A percentile compares a stretch with the other conserved stretches of the same genome.
Conservation (phyloP, 92 coral and sea anemone species). For the Micromussa lordhowensis region DNA sequence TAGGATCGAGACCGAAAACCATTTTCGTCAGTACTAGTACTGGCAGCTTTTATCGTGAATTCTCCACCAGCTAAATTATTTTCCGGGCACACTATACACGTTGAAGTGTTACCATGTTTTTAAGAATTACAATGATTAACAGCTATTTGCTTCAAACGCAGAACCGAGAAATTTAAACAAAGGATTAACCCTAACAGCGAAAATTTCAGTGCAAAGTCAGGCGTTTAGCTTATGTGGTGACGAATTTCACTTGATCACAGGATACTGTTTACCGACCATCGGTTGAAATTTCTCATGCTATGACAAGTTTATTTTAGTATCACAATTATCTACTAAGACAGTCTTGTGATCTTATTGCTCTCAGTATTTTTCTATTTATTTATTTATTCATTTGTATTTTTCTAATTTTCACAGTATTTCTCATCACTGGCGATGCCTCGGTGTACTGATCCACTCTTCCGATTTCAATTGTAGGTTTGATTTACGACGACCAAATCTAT, state of each 20-base stretch:
- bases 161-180: background rate
- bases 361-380: background rate
- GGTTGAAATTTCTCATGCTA: background rate
- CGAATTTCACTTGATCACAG: background rate
- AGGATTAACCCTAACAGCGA: background rate
- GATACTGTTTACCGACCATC: background rate
- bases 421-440: background rate
- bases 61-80: background rate
- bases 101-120: too few species aligned
- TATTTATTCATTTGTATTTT: too few species aligned
- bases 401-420: too few species aligned
- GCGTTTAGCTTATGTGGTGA: background rate
- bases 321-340: background rate
- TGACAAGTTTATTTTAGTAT: background rate
- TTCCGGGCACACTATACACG: too few species aligned
- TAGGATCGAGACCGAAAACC: background rate
- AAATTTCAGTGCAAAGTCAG: background rate
- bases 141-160: background rate
- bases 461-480: background rate
- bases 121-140: background rate
- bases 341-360: background rate
- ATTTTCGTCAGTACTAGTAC: background rate
- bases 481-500: too few species aligned
- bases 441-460: background rate
- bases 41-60: background rate